These are phyloP conservation scores for Otolemur crassicaudatus DNA, from an alignment of 2,797 vertebrate genomes.

Conservation along the genomic window DNA sequence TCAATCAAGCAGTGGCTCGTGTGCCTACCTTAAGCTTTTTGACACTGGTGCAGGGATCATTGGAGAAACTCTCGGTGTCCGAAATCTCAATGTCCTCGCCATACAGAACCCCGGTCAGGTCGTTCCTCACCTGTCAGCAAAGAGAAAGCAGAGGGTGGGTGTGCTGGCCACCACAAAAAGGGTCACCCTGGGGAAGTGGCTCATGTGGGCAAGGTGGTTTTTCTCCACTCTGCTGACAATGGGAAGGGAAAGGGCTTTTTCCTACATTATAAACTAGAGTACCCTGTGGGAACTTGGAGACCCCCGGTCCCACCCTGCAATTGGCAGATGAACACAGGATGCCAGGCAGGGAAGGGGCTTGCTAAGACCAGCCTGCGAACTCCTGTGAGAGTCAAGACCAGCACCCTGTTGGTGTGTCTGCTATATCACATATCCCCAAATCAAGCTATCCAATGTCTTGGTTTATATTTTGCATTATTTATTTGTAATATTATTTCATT, in stretches of 20 bases:
- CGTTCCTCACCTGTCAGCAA: conserved; percentile 95
- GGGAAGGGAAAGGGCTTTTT: background rate
- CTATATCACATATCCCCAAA: background rate
- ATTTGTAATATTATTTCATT: background rate
- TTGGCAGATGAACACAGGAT: background rate
- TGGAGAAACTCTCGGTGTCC: conserved; percentile 99
- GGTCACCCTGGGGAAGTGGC: conserved; percentile 2
- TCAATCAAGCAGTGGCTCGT: background rate
- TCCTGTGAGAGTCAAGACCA: background rate
- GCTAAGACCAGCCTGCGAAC: background rate
- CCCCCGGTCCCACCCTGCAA: no score
- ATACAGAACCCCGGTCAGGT: conserved; percentile 97
- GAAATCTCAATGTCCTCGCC: conserved; percentile 98
- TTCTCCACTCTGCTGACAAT: background rate
- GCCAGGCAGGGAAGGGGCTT: background rate
- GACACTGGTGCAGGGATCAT: conserved; percentile 98
- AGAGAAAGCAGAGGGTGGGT: conserved; percentile 79
- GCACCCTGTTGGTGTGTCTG: background rate
- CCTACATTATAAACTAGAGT: background rate
- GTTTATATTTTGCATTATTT: background rate
- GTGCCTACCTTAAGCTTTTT: conserved; percentile 98
- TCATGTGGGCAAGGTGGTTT: background rate
- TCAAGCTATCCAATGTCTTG: background rate
- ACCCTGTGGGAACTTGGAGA: background rate
- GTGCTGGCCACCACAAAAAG: conserved; percentile 36